These are phyloP conservation scores for Caligus rogercresseyi DNA, from an alignment of 1,140 invertebrate genomes.

Conservation along the genomic window DNA sequence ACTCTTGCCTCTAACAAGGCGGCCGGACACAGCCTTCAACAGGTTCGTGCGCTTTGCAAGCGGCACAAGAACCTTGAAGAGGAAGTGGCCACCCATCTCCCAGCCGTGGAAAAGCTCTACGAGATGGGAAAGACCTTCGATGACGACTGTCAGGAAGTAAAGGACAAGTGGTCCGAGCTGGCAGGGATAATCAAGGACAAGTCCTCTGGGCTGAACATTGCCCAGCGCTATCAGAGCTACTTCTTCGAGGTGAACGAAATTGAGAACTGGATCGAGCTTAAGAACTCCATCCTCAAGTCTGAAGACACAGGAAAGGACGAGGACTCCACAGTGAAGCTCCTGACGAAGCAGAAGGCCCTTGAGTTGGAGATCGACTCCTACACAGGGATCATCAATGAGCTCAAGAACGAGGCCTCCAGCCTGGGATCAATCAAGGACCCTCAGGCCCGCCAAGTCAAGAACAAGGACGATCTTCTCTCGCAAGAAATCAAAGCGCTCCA, in stretches of 20 bases:
- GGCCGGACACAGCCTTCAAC: constrained; percentile 61
- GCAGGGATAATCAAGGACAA: constrained; percentile 38
- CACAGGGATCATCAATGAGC: constrained; percentile 71
- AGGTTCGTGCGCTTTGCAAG: constrained; percentile 75
- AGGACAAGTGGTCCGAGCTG: constrained; percentile 52
- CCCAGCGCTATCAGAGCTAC: constrained; percentile 22
- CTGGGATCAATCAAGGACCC: constrained; percentile 50
- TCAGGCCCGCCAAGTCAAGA: constrained; percentile 55
- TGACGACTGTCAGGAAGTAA: constrained; percentile 28
- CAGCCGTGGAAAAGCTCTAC: constrained; percentile 61
- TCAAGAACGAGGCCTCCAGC: constrained; percentile 61
- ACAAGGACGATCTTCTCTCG: constrained; percentile 52
- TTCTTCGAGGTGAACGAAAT: constrained; percentile 63
- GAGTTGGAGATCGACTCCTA: constrained; percentile 86
- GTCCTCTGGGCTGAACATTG: constrained; percentile 16
- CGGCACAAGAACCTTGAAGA: constrained; percentile 79
- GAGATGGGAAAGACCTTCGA: constrained; percentile 39
- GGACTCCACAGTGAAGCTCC: constrained; percentile 66
- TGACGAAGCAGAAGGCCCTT: constrained; percentile 78
- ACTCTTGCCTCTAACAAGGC: constrained; percentile 29
- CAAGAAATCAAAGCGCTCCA: constrained; percentile 63
- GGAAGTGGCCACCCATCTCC: constrained; percentile 61
- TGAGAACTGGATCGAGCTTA: constrained; percentile 78
- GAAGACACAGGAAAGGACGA: constrained; percentile 70
- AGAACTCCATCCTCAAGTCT: constrained; percentile 55